A percentile compares a stretch with the other conserved stretches of the same genome.
phyloP scores from a whole-genome alignment of 2,113 vertebrate species.

The Morone saxatilis region DNA sequence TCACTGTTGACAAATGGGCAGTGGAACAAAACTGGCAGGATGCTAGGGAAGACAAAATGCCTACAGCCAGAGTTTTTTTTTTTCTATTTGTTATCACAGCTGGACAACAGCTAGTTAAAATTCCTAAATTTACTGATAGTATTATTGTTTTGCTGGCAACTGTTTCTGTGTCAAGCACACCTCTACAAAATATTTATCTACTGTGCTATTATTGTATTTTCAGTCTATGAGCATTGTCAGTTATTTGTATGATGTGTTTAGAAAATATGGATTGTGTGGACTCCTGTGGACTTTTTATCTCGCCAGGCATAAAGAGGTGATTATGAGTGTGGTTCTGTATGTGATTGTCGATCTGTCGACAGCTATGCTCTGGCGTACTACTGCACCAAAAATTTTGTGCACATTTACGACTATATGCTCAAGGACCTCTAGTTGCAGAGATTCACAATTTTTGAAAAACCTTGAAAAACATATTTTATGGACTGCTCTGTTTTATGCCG shows the following conservation, averaged over 20 bases:
- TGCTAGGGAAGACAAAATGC: conserved; percentile 87
- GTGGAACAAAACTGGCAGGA: conserved; percentile 87
- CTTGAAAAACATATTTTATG: too few relatives aligned
- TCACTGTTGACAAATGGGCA: conserved; percentile 91
- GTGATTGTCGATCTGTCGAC: too few relatives aligned
- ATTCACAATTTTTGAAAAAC: too few relatives aligned
- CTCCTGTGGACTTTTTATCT: not conserved
- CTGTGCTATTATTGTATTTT: conserved; percentile 38
- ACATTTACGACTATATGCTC: too few relatives aligned
- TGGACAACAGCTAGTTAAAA: conserved; percentile 82
- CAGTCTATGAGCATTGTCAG: not conserved
- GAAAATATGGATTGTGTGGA: conserved; percentile 2
- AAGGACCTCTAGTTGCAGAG: too few relatives aligned
- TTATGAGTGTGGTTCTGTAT: too few relatives aligned
- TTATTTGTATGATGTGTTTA: conserved; percentile 10
- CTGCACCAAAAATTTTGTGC: too few relatives aligned
- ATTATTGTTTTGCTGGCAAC: conserved; percentile 44
- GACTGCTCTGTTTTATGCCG: too few relatives aligned
- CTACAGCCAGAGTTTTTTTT: conserved; percentile 76
- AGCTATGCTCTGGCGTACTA: too few relatives aligned
- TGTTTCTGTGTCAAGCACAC: conserved; percentile 19
- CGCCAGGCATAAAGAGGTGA: too few relatives aligned
- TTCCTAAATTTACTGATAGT: conserved; percentile 66
- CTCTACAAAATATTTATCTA: conserved; percentile 48
- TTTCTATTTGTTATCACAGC: conserved; percentile 81